A percentile compares a stretch with the other conserved stretches of the same genome.
Conservation (phyloP, 2,113 vertebrate species). For the Macheiramphus alcinus region DNA sequence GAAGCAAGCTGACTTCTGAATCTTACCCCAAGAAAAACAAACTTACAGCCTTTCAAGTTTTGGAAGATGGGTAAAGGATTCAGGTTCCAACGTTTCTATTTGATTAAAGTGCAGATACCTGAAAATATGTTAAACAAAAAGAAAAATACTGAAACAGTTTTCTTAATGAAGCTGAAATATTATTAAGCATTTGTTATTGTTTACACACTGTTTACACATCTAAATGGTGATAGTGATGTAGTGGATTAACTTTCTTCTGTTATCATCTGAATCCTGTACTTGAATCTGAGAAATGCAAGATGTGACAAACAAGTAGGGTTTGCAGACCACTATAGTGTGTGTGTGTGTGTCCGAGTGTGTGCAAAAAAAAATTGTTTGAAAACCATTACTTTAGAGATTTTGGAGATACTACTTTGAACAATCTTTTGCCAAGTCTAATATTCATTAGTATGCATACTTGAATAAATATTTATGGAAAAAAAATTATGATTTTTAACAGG, state of each 20-base stretch:
- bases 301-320: not conserved
- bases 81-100: conserved; percentile 93
- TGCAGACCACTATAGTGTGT: not conserved
- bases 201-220: not conserved
- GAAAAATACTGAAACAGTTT: not conserved
- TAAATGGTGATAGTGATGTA: not conserved
- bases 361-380: not conserved
- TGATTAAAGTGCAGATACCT: conserved; percentile 99
- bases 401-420: not conserved
- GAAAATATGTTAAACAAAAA: conserved; percentile 35
- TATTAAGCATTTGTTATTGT: not conserved
- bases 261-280: not conserved
- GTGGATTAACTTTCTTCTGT: not conserved
- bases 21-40: conserved; percentile 10
- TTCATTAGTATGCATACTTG: not conserved
- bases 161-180: not conserved
- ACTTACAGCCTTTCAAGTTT: conserved; percentile 98
- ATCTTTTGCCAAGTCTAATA: not conserved
- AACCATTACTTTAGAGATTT: not conserved
- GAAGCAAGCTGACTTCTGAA: not conserved
- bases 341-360: no score
- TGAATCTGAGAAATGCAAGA: not conserved
- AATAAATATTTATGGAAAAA: not conserved
- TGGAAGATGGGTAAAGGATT: conserved; percentile 91
- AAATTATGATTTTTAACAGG: not conserved